phyloP scores from a whole-genome alignment of 2,888 invertebrate genomes.

The Ornithoptera priamus region DNA sequence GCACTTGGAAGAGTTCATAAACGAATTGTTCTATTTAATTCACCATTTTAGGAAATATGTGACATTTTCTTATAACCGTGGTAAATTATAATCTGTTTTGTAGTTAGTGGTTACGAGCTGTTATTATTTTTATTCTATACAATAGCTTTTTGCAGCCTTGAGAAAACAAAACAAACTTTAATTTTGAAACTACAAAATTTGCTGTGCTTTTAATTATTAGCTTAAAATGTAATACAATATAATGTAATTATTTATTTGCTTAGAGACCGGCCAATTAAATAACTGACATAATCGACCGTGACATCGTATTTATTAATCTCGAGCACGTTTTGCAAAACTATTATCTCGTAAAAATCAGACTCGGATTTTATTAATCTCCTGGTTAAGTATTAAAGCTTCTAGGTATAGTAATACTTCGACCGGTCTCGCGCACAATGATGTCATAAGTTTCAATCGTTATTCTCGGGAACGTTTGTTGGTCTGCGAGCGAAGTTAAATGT shows the following conservation, averaged over 20 bases:
- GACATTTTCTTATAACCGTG: neutral
- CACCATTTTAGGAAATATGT: too few relatives aligned
- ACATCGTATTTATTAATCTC: conserved; percentile 54
- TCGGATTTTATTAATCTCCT: conserved; percentile 34
- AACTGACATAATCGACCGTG: conserved; percentile 73
- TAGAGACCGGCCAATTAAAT: conserved; percentile 40
- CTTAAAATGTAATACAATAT: conserved; percentile 21
- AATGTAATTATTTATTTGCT: conserved; percentile 31
- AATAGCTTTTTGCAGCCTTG: conserved; percentile 12
- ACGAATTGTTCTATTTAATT: too few relatives aligned
- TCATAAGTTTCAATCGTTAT: neutral
- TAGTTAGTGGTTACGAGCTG: neutral
- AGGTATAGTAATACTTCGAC: neutral
- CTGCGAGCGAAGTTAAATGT: conserved; percentile 10
- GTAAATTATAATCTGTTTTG: conserved; percentile 6
- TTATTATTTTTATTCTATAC: conserved; percentile 7
- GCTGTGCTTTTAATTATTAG: conserved; percentile 2
- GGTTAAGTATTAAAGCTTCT: conserved; percentile 9
- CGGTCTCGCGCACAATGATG: conserved; percentile 9
- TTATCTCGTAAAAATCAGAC: conserved; percentile 45
- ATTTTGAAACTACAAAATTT: conserved; percentile 32
- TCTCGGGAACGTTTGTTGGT: neutral
- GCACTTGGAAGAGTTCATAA: too few relatives aligned
- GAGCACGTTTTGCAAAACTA: conserved; percentile 50
- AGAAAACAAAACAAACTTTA: conserved; percentile 29